phyloP scores from a whole-genome alignment of 2,113 vertebrate species.

The Piaya cayana region DNA sequence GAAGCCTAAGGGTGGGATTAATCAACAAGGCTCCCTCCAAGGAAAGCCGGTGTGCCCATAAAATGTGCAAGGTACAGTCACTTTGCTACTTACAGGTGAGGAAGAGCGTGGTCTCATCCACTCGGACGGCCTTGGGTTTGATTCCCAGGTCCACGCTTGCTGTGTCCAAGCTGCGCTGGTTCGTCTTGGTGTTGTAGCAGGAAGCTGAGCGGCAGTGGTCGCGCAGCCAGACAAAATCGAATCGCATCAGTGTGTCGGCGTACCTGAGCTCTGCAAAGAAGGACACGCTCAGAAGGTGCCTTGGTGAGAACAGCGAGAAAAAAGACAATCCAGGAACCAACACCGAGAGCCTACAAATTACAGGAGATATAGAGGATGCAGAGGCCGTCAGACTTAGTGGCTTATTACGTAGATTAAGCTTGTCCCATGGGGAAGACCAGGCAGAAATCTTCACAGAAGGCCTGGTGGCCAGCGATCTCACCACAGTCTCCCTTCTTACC shows the following conservation, averaged over 20 bases:
- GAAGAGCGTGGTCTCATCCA: slow-evolving; percentile 79
- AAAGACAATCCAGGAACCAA: neutral
- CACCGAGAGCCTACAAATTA: neutral
- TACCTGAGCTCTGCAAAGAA: slow-evolving; percentile 77
- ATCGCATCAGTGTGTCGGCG: slow-evolving; percentile 74
- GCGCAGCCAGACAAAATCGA: slow-evolving; percentile 92
- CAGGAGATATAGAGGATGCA: too few relatives aligned
- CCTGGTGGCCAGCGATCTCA: neutral
- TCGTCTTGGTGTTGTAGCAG: slow-evolving; percentile 86
- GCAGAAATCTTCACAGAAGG: neutral
- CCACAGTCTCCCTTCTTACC: neutral
- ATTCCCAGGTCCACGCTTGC: slow-evolving; percentile 85
- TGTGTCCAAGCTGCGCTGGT: slow-evolving; percentile 90
- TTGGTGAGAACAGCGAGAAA: neutral
- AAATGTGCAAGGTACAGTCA: rapidly evolving
- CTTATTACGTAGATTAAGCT: neutral
- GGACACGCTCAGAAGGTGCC: neutral
- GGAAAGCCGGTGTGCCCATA: too few relatives aligned
- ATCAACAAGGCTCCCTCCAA: neutral
- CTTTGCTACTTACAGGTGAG: slow-evolving; percentile 84
- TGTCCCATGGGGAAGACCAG: neutral
- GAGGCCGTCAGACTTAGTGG: neutral
- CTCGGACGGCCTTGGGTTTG: slow-evolving; percentile 74
- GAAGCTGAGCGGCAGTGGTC: slow-evolving; percentile 90
- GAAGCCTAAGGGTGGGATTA: neutral